phyloP scores from a whole-genome alignment of 2,113 vertebrate species.

The Ascaphus truei region DNA sequence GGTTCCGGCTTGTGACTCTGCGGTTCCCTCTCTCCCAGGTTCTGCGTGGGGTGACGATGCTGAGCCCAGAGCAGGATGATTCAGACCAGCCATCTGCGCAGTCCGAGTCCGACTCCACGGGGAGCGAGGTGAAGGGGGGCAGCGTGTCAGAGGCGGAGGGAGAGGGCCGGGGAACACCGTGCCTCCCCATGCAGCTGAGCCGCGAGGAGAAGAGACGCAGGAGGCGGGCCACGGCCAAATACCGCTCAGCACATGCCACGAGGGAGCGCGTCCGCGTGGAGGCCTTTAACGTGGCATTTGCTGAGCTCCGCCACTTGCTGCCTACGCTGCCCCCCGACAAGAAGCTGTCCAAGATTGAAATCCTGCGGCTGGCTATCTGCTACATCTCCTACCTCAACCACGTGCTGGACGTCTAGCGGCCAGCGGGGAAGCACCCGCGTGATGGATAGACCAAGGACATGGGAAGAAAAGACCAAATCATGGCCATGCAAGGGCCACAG shows the following conservation, averaged over 20 bases:
- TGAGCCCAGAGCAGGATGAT: conserved; percentile 80
- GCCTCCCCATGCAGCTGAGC: conserved; percentile 74
- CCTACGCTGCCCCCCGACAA: conserved; percentile 79
- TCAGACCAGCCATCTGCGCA: conserved; percentile 75
- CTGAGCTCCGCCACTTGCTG: conserved; percentile 67
- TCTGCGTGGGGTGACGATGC: conserved; percentile 77
- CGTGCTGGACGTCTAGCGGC: conserved; percentile 75
- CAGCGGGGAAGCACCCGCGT: background rate
- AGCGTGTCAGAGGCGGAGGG: conserved; percentile 74
- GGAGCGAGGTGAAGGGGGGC: conserved; percentile 69
- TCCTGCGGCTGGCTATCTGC: conserved; percentile 78
- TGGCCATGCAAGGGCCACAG: background rate
- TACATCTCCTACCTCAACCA: conserved; percentile 86
- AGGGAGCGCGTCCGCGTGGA: conserved; percentile 74
- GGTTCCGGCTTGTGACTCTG: background rate
- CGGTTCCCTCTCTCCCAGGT: background rate
- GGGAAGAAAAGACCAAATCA: background rate
- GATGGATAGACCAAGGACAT: background rate
- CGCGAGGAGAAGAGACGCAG: conserved; percentile 84
- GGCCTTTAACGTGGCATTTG: conserved; percentile 71
- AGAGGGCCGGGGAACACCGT: conserved; percentile 57
- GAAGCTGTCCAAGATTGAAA: conserved; percentile 81
- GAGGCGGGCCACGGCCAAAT: conserved; percentile 62
- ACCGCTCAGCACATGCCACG: conserved; percentile 65
- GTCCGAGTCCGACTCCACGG: conserved; percentile 78